Conservation (phyloP, 2,888 invertebrate genomes). For the Metacarcinus magister region DNA sequence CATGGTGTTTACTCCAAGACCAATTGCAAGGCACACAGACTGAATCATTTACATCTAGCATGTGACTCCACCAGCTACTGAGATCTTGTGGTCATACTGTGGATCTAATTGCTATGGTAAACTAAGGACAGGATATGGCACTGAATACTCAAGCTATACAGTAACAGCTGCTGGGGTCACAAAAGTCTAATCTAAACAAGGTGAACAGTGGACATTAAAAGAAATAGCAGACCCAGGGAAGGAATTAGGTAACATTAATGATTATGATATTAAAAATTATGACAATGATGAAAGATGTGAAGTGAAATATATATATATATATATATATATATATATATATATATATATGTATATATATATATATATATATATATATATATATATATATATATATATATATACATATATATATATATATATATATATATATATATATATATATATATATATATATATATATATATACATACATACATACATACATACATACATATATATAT, state of each 20-base stretch:
- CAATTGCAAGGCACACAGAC: slow-evolving; percentile 73
- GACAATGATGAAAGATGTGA: neutral
- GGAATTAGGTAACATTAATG: slow-evolving; percentile 19
- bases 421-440: slow-evolving; percentile 58
- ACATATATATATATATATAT: slow-evolving; percentile 53
- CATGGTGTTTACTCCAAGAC: slow-evolving; percentile 74
- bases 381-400: slow-evolving; percentile 40
- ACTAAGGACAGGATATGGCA: slow-evolving; percentile 52
- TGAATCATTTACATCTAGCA: slow-evolving; percentile 59
- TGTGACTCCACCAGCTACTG: slow-evolving; percentile 65
- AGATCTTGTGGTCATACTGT: slow-evolving; percentile 38
- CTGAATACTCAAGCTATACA: slow-evolving; percentile 30
- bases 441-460: slow-evolving; percentile 29
- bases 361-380: slow-evolving; percentile 56
- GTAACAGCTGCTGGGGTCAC: slow-evolving; percentile 59
- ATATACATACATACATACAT: slow-evolving; percentile 29
- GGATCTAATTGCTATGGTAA: neutral
- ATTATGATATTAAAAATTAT: slow-evolving; percentile 15
- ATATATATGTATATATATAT: neutral
- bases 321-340: neutral
- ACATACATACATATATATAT: slow-evolving; percentile 32
- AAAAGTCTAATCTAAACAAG: slow-evolving; percentile 67
- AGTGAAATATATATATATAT: neutral
- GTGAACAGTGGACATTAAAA: slow-evolving; percentile 53
- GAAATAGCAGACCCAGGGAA: slow-evolving; percentile 63